A percentile compares a stretch with the other conserved stretches of the same genome.
phyloP scores from a whole-genome alignment of 2,888 invertebrate species.

The Eurois occulta region DNA sequence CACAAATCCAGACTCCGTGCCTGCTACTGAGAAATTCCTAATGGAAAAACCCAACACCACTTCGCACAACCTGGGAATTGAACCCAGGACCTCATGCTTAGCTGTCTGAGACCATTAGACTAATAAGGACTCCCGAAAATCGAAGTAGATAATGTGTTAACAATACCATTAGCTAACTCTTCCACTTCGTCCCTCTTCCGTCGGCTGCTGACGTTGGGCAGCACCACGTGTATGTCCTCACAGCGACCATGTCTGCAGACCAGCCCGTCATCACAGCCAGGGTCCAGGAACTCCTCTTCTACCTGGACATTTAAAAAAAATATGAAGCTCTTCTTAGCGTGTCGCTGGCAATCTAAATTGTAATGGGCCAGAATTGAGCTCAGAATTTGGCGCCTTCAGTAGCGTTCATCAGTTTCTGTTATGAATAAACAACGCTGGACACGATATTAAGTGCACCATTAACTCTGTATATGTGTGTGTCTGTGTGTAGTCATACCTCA shows the following conservation, averaged over 20 bases:
- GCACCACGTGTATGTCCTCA: slow-evolving; percentile 84
- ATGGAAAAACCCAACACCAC: not conserved
- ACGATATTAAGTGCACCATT: no score
- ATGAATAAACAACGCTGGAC: no score
- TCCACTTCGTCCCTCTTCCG: slow-evolving; percentile 74
- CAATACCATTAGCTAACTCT: slow-evolving; percentile 73
- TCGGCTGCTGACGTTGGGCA: slow-evolving; percentile 64
- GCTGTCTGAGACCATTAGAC: not conserved
- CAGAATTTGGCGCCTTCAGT: not conserved
- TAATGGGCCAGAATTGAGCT: not conserved
- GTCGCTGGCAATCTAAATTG: not conserved
- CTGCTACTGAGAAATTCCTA: not conserved
- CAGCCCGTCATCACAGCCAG: slow-evolving; percentile 87
- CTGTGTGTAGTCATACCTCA: slow-evolving; percentile 79
- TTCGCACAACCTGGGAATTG: not conserved
- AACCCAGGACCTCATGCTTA: not conserved
- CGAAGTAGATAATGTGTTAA: not conserved
- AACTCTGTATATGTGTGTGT: no score
- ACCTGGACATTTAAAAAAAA: slow-evolving; percentile 73
- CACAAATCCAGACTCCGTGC: not conserved
- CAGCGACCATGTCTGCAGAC: slow-evolving; percentile 85
- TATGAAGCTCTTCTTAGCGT: not conserved
- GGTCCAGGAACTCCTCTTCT: slow-evolving; percentile 87
- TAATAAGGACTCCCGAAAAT: not conserved
- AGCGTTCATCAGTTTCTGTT: not conserved